Conservation (phyloP, 2,113 vertebrate genomes). For the Ochotona princeps region DNA sequence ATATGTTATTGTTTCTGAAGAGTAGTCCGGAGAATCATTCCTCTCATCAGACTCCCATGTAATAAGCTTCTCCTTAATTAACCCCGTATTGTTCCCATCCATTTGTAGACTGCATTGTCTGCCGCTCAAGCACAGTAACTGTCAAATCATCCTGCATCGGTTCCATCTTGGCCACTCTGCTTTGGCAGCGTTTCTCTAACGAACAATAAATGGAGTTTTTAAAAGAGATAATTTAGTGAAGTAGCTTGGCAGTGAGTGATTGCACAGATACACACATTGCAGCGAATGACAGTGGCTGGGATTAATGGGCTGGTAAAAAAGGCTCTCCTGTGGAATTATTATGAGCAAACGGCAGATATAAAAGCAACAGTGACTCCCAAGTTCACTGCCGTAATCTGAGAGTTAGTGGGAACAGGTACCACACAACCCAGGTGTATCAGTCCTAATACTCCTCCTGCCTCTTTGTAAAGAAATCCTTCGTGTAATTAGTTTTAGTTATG, state of each 20-base stretch:
- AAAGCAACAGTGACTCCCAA: background rate
- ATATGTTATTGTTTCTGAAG: background rate
- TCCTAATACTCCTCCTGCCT: too few species aligned
- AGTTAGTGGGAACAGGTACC: background rate
- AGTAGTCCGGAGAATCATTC: background rate
- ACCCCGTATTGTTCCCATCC: background rate
- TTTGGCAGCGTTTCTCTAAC: background rate
- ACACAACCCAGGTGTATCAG: background rate
- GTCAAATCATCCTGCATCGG: background rate
- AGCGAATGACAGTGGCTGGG: background rate
- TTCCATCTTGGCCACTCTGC: background rate
- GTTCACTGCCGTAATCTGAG: background rate
- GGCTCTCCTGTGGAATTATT: background rate
- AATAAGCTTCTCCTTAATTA: conserved; percentile 19
- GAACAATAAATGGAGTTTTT: background rate
- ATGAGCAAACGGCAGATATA: background rate
- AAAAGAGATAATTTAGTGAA: background rate
- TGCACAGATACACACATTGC: background rate
- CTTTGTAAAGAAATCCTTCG: too few species aligned
- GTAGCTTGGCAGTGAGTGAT: background rate
- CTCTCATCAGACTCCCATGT: background rate
- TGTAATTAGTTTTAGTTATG: background rate
- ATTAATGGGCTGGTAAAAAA: background rate
- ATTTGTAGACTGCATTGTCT: background rate
- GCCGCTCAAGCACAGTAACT: background rate